phyloP scores from a whole-genome alignment of 2,113 vertebrate genomes.

The Onychostoma macrolepis region DNA sequence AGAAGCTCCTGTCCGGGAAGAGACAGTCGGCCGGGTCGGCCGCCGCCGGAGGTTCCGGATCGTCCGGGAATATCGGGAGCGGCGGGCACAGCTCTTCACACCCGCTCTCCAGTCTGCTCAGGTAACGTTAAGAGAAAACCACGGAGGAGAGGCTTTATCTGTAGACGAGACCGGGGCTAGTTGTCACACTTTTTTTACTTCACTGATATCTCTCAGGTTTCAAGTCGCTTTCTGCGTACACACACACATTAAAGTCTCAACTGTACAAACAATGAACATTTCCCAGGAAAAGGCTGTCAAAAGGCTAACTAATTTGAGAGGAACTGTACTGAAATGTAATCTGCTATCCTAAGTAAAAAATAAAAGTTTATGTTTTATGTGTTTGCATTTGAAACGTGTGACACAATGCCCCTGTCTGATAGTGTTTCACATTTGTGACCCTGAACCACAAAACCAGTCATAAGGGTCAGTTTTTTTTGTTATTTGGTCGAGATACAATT shows the following conservation, averaged over 20 bases:
- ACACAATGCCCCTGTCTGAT: background rate
- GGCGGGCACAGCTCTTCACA: slow-evolving; percentile 79
- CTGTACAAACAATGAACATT: background rate
- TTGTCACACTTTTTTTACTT: background rate
- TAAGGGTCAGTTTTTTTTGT: too few relatives aligned
- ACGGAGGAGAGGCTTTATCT: background rate
- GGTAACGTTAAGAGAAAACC: slow-evolving; percentile 69
- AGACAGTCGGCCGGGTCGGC: slow-evolving; percentile 79
- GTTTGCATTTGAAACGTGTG: background rate
- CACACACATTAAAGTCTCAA: background rate
- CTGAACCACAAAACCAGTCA: too few relatives aligned
- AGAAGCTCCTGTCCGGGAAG: slow-evolving; percentile 93
- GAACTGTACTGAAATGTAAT: background rate
- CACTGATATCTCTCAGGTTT: background rate
- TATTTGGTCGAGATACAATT: too few relatives aligned
- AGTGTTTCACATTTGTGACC: too few relatives aligned
- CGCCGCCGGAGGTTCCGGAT: slow-evolving; percentile 74
- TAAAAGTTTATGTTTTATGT: background rate
- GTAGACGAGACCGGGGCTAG: background rate
- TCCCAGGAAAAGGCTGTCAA: background rate
- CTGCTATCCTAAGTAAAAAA: background rate
- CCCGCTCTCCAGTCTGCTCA: slow-evolving; percentile 91
- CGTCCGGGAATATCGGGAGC: slow-evolving; percentile 72
- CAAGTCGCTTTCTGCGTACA: background rate
- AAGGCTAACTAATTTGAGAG: background rate